Conservation (phyloP, 2,888 invertebrate genomes). For the Polymixis lichenea region DNA sequence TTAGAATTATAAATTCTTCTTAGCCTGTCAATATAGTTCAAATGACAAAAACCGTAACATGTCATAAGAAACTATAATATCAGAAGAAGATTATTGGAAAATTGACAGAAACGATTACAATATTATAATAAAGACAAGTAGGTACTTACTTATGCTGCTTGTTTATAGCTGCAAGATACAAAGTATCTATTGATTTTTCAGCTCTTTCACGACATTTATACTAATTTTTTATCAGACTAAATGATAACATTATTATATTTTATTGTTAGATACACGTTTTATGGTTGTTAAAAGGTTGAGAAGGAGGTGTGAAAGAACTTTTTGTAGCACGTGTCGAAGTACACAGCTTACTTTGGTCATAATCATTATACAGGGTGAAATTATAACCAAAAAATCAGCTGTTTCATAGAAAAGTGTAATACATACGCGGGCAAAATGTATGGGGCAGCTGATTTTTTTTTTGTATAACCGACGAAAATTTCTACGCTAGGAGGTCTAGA, state of each 20-base stretch:
- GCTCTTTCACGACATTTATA: slow-evolving; percentile 52
- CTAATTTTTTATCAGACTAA: slow-evolving; percentile 47
- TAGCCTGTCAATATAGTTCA: no score
- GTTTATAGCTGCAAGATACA: slow-evolving; percentile 64
- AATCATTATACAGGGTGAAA: no score
- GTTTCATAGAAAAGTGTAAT: no score
- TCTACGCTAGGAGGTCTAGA: no score
- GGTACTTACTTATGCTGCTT: slow-evolving; percentile 61
- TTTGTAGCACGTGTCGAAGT: neutral
- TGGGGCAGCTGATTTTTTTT: no score
- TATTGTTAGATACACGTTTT: slow-evolving; percentile 30
- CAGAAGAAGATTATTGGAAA: neutral
- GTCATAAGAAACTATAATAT: neutral
- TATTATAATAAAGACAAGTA: neutral
- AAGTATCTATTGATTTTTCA: slow-evolving; percentile 55
- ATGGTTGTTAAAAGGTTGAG: neutral
- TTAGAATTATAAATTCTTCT: no score
- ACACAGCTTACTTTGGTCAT: neutral
- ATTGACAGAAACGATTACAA: neutral
- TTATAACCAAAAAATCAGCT: no score
- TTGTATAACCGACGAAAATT: no score
- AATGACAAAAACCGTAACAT: no score
- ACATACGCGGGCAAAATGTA: no score
- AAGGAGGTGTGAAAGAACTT: neutral
- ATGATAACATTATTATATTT: slow-evolving; percentile 32